Evolutionary conservation across 2,888 invertebrate species (phyloP).

Genomic region (Embidobia sp.): DNA sequence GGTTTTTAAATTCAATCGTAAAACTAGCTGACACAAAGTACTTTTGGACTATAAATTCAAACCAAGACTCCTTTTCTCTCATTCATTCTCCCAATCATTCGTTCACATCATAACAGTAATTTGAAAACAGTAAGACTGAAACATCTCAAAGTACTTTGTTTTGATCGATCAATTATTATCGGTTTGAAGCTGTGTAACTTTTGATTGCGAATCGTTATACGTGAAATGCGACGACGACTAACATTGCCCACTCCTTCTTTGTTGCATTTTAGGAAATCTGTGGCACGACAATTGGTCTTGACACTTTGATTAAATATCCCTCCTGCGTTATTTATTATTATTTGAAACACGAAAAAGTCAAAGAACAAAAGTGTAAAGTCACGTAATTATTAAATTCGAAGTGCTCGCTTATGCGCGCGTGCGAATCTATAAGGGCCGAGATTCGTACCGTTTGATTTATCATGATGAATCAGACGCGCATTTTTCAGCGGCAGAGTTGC

Average conservation of each 20-base stretch:
- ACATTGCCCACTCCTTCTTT: conserved; percentile 61
- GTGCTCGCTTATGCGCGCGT: conserved; percentile 25
- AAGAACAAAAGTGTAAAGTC: conserved; percentile 51
- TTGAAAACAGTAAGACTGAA: neutral
- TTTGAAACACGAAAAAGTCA: conserved; percentile 34
- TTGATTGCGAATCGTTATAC: conserved; percentile 1
- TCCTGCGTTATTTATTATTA: conserved; percentile 52
- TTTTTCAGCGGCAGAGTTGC: conserved; percentile 53
- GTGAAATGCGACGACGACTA: conserved; percentile 28
- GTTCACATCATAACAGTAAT: neutral
- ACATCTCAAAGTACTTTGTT: conserved; percentile 42
- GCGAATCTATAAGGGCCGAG: conserved; percentile 44
- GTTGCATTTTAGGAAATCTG: conserved; percentile 63
- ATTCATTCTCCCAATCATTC: neutral
- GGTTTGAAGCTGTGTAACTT: too few relatives aligned
- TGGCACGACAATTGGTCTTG: conserved; percentile 63
- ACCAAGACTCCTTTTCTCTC: neutral
- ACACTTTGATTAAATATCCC: conserved; percentile 59
- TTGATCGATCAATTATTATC: conserved; percentile 4
- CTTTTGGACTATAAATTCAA: conserved; percentile 2
- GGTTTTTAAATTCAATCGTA: neutral
- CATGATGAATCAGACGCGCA: conserved; percentile 50
- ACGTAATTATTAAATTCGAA: conserved; percentile 48
- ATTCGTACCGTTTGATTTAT: conserved; percentile 54
- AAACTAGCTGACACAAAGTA: conserved; percentile 24